Base-by-base conservation (phyloP, 2,113 vertebrate species). In the Poecile atricapillus region DNA sequence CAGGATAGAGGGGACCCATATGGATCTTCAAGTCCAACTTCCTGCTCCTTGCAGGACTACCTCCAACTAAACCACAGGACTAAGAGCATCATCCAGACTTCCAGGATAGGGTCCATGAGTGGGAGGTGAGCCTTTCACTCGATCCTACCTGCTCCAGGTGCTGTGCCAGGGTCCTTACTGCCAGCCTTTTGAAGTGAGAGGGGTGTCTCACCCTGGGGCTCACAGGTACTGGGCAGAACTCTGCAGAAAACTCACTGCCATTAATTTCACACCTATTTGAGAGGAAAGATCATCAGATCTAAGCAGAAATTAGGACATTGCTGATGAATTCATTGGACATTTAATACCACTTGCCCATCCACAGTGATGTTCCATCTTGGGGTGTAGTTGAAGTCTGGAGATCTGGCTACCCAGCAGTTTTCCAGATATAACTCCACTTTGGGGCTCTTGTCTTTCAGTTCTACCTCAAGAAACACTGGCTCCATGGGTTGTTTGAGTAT, bases 151-250 rank as follows among this genome's bases (percentile, higher is more conserved):
- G 46, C 78, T 90, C 21, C 24, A 53, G 59, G n/a, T 1, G 49
- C 31, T 64, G 84, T 71, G 27, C 25, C 70, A 78, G 30, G 44
- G 64, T 88, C 75, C 62, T 94, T 43, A 95, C 43, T 81, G 75
- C 83, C 49, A 96, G 59, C 65, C 92, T 96, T 91, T 96, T 97
- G 58, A 96, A 80, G 41, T 94, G 87, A 52, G 89, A 37, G 21
- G 95, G 84, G 12, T 94, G 22, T 59, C 41, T 95, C 77, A 95
- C 74, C 64, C 77, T 91, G 55, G 87, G n/a, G 35, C 80, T 87
- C 16, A 31, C 46, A 60, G 68, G 59, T 28, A 96, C 74, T 0
- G 81, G 94, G 10, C 37, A 82, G 93, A 90, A 95, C 27, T 93
- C 78, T 69, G 65, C 76, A 59, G 63, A n/a, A 10, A 89, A 77